Conservation (phyloP, 2,113 vertebrate species). For the Embiotoca jacksoni region DNA sequence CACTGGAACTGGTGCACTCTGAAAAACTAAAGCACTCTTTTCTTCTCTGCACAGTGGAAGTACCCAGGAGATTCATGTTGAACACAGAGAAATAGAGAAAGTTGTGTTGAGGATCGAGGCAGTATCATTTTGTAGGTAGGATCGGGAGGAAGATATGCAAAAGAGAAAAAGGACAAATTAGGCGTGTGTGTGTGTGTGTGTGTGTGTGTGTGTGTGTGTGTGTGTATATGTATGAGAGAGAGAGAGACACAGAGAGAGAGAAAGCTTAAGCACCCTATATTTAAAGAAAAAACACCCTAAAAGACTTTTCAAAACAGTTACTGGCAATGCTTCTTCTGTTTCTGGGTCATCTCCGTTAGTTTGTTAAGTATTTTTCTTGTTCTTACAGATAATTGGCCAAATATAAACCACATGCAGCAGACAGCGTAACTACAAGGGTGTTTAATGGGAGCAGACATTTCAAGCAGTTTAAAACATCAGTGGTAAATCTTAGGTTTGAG, state of each 20-base stretch:
- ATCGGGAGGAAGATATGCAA: slow-evolving; percentile 27
- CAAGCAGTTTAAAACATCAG: slow-evolving; percentile 22
- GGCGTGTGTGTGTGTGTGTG: slow-evolving; percentile 6
- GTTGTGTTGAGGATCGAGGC: slow-evolving; percentile 33
- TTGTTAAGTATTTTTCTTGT: slow-evolving; percentile 27
- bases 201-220: background rate
- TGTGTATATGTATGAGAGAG: too few species aligned
- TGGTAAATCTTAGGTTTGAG: slow-evolving; percentile 38
- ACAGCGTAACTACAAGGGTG: slow-evolving; percentile 9
- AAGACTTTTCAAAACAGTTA: slow-evolving; percentile 19
- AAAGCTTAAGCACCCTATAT: slow-evolving; percentile 8
- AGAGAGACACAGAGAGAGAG: slow-evolving; percentile 2
- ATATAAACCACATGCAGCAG: slow-evolving; percentile 22
- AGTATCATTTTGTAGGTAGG: slow-evolving; percentile 38
- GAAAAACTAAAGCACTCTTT: slow-evolving; percentile 43
- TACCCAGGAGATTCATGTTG: slow-evolving; percentile 45
- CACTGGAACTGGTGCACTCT: slow-evolving; percentile 26
- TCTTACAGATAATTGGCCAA: slow-evolving; percentile 56
- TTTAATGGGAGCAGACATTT: slow-evolving; percentile 29
- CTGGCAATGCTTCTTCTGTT: slow-evolving; percentile 31
- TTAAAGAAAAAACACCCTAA: slow-evolving; percentile 12
- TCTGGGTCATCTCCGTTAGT: slow-evolving; percentile 53
- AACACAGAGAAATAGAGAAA: slow-evolving; percentile 15
- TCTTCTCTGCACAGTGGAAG: slow-evolving; percentile 32
- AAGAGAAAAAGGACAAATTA: slow-evolving; percentile 20